phyloP scores from a whole-genome alignment of 2,797 vertebrate species.

The Spondyliosoma cantharus region DNA sequence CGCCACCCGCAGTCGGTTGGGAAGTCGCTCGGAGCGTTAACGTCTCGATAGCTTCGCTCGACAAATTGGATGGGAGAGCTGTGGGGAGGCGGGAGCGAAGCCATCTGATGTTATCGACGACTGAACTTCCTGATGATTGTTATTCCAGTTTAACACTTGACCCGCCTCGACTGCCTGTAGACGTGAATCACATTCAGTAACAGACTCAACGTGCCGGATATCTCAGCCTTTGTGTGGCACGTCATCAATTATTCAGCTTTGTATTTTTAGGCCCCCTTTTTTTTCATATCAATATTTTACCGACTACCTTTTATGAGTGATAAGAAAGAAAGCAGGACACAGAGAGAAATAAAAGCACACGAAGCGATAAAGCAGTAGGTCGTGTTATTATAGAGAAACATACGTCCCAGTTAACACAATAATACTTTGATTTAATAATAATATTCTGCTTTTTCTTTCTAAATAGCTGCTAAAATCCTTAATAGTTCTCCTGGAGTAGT shows the following conservation, averaged over 20 bases:
- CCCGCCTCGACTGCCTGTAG: slow-evolving; percentile 46
- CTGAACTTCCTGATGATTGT: slow-evolving; percentile 51
- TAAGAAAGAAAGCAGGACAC: slow-evolving; percentile 14
- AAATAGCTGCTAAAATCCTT: too few relatives aligned
- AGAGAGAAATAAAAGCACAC: not conserved
- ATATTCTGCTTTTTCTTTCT: not conserved
- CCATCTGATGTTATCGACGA: slow-evolving; percentile 46
- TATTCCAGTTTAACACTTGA: slow-evolving; percentile 57
- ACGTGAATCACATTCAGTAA: slow-evolving; percentile 15
- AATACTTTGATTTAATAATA: too few relatives aligned
- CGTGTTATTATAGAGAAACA: too few relatives aligned
- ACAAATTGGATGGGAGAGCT: slow-evolving; percentile 47
- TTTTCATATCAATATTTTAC: slow-evolving; percentile 29
- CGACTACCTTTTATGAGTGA: slow-evolving; percentile 15
- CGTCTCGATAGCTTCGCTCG: slow-evolving; percentile 45
- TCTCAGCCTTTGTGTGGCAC: not conserved
- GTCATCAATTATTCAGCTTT: slow-evolving; percentile 40
- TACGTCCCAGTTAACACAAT: too few relatives aligned
- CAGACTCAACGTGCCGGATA: not conserved
- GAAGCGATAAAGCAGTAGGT: too few relatives aligned
- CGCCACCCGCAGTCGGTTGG: slow-evolving; percentile 35
- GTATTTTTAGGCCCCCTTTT: slow-evolving; percentile 46
- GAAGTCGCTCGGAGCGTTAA: slow-evolving; percentile 31
- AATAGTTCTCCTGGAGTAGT: too few relatives aligned
- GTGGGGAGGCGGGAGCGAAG: slow-evolving; percentile 16